phyloP scores from a whole-genome alignment of 2,113 vertebrate genomes.

The Nycticryphes semicollaris region DNA sequence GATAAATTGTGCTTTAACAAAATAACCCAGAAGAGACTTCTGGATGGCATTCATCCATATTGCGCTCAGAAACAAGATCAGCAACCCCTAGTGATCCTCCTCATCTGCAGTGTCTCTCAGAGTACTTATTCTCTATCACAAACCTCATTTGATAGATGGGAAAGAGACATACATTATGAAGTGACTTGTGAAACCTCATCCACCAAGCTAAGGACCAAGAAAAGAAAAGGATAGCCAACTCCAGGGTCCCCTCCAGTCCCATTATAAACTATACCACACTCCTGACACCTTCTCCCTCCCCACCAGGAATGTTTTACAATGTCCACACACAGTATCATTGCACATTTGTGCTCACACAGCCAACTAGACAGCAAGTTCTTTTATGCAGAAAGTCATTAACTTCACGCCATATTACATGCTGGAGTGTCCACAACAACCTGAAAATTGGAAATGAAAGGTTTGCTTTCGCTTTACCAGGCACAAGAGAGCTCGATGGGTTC shows the following conservation, averaged over 20 bases:
- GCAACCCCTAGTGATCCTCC: background rate
- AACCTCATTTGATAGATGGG: rapidly evolving
- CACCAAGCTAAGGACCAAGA: background rate
- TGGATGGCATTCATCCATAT: background rate
- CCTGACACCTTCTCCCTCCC: background rate
- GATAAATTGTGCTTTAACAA: background rate
- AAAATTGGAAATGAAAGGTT: background rate
- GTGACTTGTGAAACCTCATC: background rate
- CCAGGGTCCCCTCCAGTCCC: background rate
- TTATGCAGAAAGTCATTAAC: background rate
- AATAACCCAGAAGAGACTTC: background rate
- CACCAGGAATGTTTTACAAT: background rate
- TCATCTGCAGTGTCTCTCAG: rapidly evolving
- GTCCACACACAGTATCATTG: background rate
- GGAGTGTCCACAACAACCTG: background rate
- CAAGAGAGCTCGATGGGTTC: background rate
- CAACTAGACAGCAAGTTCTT: background rate
- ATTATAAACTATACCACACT: background rate
- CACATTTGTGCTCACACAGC: background rate
- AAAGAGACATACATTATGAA: background rate
- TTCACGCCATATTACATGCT: background rate
- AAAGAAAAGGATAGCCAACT: background rate
- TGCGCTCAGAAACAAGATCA: background rate
- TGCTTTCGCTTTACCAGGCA: background rate
- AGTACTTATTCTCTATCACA: background rate